Conservation (phyloP, 2,888 invertebrate genomes). For the Orchesellides sinensis region DNA sequence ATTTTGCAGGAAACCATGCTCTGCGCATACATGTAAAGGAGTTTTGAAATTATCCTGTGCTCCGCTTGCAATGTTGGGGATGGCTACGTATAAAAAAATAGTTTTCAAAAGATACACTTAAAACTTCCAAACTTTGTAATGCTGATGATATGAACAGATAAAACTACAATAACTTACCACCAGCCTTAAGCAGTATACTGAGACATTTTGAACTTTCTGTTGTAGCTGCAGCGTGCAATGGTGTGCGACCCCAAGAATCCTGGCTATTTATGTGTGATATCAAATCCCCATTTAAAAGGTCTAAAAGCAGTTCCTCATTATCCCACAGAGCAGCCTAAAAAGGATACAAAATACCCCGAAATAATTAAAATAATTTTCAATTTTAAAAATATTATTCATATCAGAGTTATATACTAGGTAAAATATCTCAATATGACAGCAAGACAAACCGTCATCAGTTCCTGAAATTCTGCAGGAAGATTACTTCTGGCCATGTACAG, state of each 20-base stretch:
- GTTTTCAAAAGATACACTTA: not conserved
- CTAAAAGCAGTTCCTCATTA: slow-evolving; percentile 89
- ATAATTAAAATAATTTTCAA: too few relatives aligned
- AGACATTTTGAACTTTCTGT: slow-evolving; percentile 87
- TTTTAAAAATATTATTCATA: too few relatives aligned
- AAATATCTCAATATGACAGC: not conserved
- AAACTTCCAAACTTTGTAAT: not conserved
- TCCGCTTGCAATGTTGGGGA: slow-evolving; percentile 84
- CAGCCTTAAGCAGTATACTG: slow-evolving; percentile 84
- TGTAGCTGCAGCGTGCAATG: slow-evolving; percentile 89
- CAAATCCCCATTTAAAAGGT: slow-evolving; percentile 85
- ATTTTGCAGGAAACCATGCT: slow-evolving; percentile 87
- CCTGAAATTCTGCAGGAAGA: slow-evolving; percentile 46
- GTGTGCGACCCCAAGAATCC: slow-evolving; percentile 86
- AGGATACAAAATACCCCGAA: slow-evolving; percentile 47
- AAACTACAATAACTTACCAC: slow-evolving; percentile 77
- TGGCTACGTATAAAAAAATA: slow-evolving; percentile 78
- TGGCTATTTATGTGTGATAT: slow-evolving; percentile 83
- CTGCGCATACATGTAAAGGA: slow-evolving; percentile 88
- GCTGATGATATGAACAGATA: not conserved
- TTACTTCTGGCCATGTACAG: slow-evolving; percentile 52
- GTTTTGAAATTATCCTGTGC: slow-evolving; percentile 80
- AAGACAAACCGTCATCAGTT: slow-evolving; percentile 49
- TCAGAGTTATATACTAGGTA: too few relatives aligned
- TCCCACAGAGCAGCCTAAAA: slow-evolving; percentile 90